A percentile compares a stretch with the other conserved stretches of the same genome.
Conservation (phyloP, 2,888 invertebrate species). For the Conomelus anceps region DNA sequence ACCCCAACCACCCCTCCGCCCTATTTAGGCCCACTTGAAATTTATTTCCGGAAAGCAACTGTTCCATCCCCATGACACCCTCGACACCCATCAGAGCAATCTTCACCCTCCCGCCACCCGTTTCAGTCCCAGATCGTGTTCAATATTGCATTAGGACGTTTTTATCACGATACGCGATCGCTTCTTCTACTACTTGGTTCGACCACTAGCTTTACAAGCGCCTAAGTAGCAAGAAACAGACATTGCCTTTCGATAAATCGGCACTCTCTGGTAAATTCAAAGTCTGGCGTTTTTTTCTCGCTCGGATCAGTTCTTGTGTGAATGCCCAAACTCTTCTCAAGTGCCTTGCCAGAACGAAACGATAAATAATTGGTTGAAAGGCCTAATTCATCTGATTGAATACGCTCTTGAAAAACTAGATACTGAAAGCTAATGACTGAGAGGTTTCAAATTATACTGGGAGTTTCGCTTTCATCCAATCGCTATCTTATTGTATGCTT, state of each 20-base stretch:
- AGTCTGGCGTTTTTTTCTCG: background rate
- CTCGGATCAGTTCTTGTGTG: background rate
- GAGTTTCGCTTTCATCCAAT: background rate
- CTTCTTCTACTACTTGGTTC: background rate
- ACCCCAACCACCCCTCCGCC: background rate
- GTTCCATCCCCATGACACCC: background rate
- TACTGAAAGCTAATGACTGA: background rate
- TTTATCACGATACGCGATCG: background rate
- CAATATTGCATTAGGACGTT: background rate
- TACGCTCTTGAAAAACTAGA: background rate
- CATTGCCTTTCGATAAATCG: background rate
- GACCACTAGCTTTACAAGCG: background rate
- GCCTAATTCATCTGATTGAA: background rate
- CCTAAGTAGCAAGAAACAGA: background rate
- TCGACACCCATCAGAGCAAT: background rate
- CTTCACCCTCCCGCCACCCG: background rate
- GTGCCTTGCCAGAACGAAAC: background rate
- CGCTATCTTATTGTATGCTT: background rate
- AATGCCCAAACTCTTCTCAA: background rate
- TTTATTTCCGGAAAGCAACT: background rate
- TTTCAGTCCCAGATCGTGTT: background rate
- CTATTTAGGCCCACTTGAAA: background rate
- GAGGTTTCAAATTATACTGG: background rate
- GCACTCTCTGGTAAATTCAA: background rate
- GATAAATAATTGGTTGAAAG: background rate